A percentile compares a stretch with the other conserved stretches of the same genome.
phyloP scores from a whole-genome alignment of 2,113 vertebrate genomes.

The Heptranchias perlo region DNA sequence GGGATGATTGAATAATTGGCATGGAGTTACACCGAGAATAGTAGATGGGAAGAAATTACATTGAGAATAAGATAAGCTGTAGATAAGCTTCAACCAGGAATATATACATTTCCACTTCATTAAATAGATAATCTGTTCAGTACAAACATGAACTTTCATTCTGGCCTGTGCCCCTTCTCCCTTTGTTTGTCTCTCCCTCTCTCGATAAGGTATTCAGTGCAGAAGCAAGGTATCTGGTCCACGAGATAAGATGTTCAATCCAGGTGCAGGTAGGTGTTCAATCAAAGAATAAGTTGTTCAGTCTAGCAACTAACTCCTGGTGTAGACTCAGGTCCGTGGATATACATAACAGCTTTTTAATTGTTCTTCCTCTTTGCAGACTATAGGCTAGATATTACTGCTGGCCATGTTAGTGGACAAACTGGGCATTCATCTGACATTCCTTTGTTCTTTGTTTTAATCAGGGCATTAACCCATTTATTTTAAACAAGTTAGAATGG shows the following conservation, averaged over 20 bases:
- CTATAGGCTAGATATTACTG: not conserved
- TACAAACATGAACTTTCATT: not conserved
- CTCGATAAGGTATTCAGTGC: not conserved
- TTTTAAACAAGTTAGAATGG: not conserved
- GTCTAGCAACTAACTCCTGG: not conserved
- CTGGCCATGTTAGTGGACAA: not conserved
- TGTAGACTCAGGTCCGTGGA: not conserved
- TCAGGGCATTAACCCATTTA: not conserved
- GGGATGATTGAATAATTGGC: not conserved
- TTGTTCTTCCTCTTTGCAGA: not conserved
- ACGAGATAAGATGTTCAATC: not conserved
- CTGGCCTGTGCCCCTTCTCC: not conserved
- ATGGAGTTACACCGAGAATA: not conserved
- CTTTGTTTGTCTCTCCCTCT: not conserved
- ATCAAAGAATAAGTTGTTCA: not conserved
- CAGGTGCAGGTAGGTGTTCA: not conserved
- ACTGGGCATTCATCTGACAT: not conserved
- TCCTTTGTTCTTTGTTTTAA: conserved; percentile 13
- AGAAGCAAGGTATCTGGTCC: not conserved
- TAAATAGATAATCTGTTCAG: not conserved
- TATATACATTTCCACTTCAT: not conserved
- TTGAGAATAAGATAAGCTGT: not conserved
- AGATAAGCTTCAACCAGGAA: not conserved
- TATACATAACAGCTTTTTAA: not conserved
- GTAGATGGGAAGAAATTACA: not conserved